A percentile compares a stretch with the other conserved stretches of the same genome.
phyloP scores from a whole-genome alignment of 2,113 vertebrate species.

The Sander vitreus region DNA sequence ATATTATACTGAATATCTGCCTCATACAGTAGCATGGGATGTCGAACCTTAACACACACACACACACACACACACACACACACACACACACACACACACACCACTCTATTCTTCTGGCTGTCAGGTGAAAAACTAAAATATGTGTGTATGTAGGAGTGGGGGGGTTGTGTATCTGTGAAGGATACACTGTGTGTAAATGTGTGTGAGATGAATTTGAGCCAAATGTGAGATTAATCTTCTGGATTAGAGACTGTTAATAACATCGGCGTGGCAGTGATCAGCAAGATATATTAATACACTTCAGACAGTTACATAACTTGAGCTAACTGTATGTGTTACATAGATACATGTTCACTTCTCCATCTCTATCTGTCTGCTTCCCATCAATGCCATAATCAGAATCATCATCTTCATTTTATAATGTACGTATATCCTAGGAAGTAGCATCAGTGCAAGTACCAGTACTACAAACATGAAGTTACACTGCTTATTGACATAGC shows the following conservation, averaged over 20 bases:
- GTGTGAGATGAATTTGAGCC: background rate
- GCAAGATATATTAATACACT: constrained; percentile 40
- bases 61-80: too few species aligned
- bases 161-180: constrained; percentile 12
- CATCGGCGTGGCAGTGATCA: constrained; percentile 6
- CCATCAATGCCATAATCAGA: background rate
- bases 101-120: constrained; percentile 9
- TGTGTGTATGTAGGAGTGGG: constrained; percentile 23
- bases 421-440: too few species aligned
- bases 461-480: background rate
- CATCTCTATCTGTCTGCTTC: background rate
- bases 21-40: background rate
- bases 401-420: background rate
- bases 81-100: constrained; percentile 1
- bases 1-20: background rate
- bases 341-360: constrained; percentile 10
- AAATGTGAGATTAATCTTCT: constrained; percentile 1
- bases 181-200: background rate
- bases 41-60: background rate
- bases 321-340: background rate
- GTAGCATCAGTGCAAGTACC: background rate
- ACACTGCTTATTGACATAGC: background rate
- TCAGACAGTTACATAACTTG: constrained; percentile 54
- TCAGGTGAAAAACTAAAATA: constrained; percentile 53
- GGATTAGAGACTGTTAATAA: constrained; percentile 24